Evolutionary conservation across 2,888 invertebrate genomes (phyloP).

Genomic region (Schrankia costaestrigalis): DNA sequence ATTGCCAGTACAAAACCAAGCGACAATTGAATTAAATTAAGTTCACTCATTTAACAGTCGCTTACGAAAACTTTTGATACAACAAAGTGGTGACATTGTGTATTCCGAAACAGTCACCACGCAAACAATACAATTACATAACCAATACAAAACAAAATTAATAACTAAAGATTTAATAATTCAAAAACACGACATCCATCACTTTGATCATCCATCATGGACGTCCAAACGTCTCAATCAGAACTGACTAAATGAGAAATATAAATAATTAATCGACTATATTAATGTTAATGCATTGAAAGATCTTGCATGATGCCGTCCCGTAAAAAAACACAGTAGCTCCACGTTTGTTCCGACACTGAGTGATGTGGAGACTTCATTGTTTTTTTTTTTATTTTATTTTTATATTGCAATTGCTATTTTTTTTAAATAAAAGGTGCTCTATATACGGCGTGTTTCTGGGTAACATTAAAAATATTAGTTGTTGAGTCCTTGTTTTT

Average conservation of each 20-base stretch:
- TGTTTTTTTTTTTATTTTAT: constrained; percentile 39
- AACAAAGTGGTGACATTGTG: neutral
- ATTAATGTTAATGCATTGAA: constrained; percentile 66
- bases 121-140: constrained; percentile 1
- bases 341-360: constrained; percentile 56
- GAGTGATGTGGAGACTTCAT: constrained; percentile 54
- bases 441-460: neutral
- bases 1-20: too few relatives aligned
- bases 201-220: constrained; percentile 45
- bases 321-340: constrained; percentile 68
- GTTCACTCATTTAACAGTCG: too few relatives aligned
- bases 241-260: constrained; percentile 50
- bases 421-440: constrained; percentile 2
- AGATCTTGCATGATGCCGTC: constrained; percentile 62
- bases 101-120: neutral
- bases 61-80: constrained; percentile 2
- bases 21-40: too few relatives aligned
- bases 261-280: constrained; percentile 59
- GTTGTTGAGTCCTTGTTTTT: too few relatives aligned
- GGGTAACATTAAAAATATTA: too few relatives aligned
- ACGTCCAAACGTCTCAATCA: constrained; percentile 59
- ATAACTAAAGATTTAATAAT: constrained; percentile 14
- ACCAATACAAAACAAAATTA: constrained; percentile 4
- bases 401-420: constrained; percentile 32
- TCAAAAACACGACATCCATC: constrained; percentile 21